Evolutionary conservation across 2,797 vertebrate species (phyloP), one percentile per base, ranked within the genome.

Genomic region (Lacerta viridis): DNA sequence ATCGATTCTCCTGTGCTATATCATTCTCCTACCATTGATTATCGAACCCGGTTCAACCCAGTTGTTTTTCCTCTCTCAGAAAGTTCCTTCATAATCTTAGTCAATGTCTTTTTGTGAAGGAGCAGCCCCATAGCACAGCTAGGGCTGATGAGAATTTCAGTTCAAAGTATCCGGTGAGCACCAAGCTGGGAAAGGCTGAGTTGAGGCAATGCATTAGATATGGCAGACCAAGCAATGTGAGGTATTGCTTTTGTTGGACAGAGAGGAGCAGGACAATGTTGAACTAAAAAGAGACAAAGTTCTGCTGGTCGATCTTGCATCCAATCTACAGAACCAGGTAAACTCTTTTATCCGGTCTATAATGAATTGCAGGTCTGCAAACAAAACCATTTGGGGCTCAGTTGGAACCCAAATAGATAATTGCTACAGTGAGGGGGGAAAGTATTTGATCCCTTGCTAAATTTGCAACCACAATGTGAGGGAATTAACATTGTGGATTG

Each of bases 321-420:
- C 89, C 80, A 84, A 86, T 76, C 85, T 93, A 81, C 89, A 94
- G 88, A 91, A 89, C 5, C 89, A 93, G 92, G 92, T 93, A 90
- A 83, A 76, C 39, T 36, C 3, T 80, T 76, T 68, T 68, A 59
- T 87, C 11, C 77, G 61, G 23, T 84, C 64, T 76, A 7, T 87
- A 15, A n/a, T 69, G 55, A 64, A 81, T 64, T 33, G 33, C 27
- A 8, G 72, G 5, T 5, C 18, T 46, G 78, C 41, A 81, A 66
- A 17, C 43, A 77, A 83, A 33, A 10, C 9, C n/a, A 33, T 46
- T 46, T 81, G 36, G 36, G 36, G 9, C 27, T 18, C 5, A 69
- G 11, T 5, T 77, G 36, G 7, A 59, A 4, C 64, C 33, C 39
- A 23, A 43, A 83, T n/a, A 76, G n/a, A 75, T 75, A 46, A 66